Conservation (phyloP, 2,888 invertebrate species). For the Drosophila birchii region DNA sequence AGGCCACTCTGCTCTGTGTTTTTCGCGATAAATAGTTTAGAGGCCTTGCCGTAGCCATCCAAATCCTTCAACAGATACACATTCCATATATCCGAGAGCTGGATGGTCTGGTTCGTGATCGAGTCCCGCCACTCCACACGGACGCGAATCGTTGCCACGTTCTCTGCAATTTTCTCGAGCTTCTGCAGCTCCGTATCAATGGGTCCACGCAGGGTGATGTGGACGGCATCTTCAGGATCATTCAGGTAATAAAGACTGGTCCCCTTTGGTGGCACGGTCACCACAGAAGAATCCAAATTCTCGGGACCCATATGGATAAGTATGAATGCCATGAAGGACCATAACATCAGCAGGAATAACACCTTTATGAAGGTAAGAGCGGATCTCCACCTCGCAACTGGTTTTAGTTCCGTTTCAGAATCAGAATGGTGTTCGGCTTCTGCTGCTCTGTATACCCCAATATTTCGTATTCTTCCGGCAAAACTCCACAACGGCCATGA, state of each 20-base stretch:
- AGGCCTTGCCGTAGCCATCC: fast-evolving
- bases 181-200: background rate
- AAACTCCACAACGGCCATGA: slow-evolving; percentile 1
- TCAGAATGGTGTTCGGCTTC: background rate
- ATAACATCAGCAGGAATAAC: background rate
- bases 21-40: background rate
- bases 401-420: too few species aligned
- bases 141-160: background rate
- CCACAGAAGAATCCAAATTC: background rate
- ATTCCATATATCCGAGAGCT: slow-evolving; percentile 4
- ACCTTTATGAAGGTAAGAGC: background rate
- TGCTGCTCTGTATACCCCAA: slow-evolving; percentile 78
- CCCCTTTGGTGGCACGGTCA: background rate
- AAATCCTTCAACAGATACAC: background rate
- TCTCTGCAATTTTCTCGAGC: too few species aligned
- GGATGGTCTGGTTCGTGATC: background rate
- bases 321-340: background rate
- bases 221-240: too few species aligned
- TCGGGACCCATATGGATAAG: background rate
- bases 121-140: slow-evolving; percentile 2
- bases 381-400: background rate
- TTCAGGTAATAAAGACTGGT: too few species aligned
- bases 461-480: slow-evolving; percentile 80
- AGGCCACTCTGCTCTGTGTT: fast-evolving
- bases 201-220: background rate